Percentiles rank a stretch among this genome's conserved stretches.
phyloP scores from a whole-genome alignment of 2,113 vertebrate genomes.

The Sorex araneus region DNA sequence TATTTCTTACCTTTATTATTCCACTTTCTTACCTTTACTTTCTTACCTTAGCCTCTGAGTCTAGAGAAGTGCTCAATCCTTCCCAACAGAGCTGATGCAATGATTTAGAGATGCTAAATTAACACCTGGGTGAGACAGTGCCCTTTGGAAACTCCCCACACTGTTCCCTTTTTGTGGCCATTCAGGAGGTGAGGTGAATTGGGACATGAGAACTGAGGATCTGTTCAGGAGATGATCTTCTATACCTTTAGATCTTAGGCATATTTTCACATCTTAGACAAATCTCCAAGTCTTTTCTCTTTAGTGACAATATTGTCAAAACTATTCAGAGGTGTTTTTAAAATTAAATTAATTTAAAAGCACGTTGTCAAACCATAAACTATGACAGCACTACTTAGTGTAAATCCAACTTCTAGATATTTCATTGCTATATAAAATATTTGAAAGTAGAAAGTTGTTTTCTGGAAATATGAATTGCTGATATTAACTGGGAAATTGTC shows the following conservation, averaged over 20 bases:
- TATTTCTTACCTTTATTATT: too few species aligned
- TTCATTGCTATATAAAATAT: background rate
- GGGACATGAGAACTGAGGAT: too few species aligned
- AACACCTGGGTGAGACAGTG: rapidly evolving
- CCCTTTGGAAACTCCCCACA: background rate
- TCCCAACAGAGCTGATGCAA: background rate
- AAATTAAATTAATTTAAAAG: conserved; percentile 3
- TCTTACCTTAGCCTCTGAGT: too few species aligned
- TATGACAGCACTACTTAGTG: background rate
- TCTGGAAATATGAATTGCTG: background rate
- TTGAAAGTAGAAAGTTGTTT: background rate
- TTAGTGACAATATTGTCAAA: background rate
- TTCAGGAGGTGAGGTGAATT: background rate
- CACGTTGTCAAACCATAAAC: background rate
- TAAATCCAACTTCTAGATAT: background rate
- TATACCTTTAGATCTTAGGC: background rate
- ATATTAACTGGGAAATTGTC: background rate
- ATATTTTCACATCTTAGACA: background rate
- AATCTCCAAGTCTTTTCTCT: background rate
- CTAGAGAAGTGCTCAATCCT: background rate
- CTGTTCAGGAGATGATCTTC: background rate
- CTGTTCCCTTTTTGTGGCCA: rapidly evolving
- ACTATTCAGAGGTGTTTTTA: background rate
- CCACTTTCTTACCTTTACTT: background rate
- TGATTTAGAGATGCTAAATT: background rate